Evolutionary conservation across 2,888 invertebrate genomes (phyloP).

Genomic region (Dione vanillae): DNA sequence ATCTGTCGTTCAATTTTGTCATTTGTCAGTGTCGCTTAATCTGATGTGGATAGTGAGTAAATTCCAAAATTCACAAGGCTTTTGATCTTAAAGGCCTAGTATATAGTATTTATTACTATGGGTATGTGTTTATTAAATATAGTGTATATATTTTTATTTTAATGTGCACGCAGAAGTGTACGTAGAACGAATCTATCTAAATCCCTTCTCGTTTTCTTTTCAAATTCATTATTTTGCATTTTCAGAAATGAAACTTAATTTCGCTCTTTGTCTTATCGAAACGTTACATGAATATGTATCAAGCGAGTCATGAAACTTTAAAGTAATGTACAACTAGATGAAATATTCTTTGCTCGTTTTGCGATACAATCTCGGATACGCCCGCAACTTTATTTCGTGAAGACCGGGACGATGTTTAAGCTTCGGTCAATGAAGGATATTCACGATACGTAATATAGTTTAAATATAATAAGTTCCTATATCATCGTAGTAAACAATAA

Average conservation of each 20-base stretch:
- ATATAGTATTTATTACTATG: background rate
- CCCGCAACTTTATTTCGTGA: slow-evolving; percentile 33
- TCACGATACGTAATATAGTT: slow-evolving; percentile 18
- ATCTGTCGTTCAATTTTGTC: slow-evolving; percentile 63
- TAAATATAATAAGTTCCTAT: too few relatives aligned
- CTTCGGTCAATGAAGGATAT: slow-evolving; percentile 24
- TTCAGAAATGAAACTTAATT: too few relatives aligned
- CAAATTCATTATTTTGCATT: too few relatives aligned
- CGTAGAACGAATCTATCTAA: too few relatives aligned
- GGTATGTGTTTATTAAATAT: too few relatives aligned
- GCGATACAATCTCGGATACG: slow-evolving; percentile 28
- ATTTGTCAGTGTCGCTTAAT: slow-evolving; percentile 74
- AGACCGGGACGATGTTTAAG: slow-evolving; percentile 20
- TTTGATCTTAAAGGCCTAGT: background rate
- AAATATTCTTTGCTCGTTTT: slow-evolving; percentile 23
- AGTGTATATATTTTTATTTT: too few relatives aligned
- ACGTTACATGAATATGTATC: background rate
- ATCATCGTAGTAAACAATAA: background rate
- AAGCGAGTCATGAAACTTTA: too few relatives aligned
- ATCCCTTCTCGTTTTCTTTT: too few relatives aligned
- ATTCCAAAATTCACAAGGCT: slow-evolving; percentile 13
- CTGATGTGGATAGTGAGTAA: slow-evolving; percentile 65
- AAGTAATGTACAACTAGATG: background rate
- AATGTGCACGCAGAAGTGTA: too few relatives aligned
- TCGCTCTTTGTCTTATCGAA: too few relatives aligned